Base-by-base conservation (phyloP, 2,113 vertebrate species). In the Lepisosteus oculatus region DNA sequence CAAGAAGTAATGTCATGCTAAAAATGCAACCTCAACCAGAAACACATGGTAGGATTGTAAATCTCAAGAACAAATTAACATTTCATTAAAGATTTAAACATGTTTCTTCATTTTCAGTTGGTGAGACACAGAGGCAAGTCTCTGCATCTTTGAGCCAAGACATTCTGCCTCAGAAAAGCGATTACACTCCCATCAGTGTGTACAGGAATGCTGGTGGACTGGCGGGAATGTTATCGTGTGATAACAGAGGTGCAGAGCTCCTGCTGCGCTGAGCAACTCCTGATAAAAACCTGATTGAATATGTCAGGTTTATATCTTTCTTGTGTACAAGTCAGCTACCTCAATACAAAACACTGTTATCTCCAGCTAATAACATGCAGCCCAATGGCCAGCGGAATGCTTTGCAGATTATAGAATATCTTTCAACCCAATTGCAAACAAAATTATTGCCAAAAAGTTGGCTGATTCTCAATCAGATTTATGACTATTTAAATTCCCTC, bases 201-300 rank as follows among this genome's bases (percentile, higher is more conserved):
- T 59, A 6, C 43, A 43, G 61, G 74, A 43, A 61, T 65, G 12
- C 61, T 56, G 54, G 61, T 44, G 61, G 68, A 74, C 72, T 63
- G 55, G 65, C 64, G 54, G 68, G 71, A 69, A 69, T 79, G 76
- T 77, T 79, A 57, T 65, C 51, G 12, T 59, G 76, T 0, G 74
- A 85, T 81, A 80, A 83, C 65, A 79, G 59, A 74, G 65, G 74
- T 55, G 63, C 66, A 7, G 70, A 74, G 70, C 74, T 55, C 61
- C 14, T n/a, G 55, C 17, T 11, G 64, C 29, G n/a, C 54, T 2
- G 74, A 75, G 79, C 63, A 80, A 61, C 78, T 72, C 44, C 61
- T 64, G 75, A 80, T 84, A 78, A 83, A 71, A 74, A 71, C 70
- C 72, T 75, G 77, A 86, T 82, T 84, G 77, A 79, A 84, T 66